Evolutionary conservation across 2,888 invertebrate genomes (phyloP), one percentile per base, ranked within the genome.

Genomic region (Lepidocyrtoides sp.): DNA sequence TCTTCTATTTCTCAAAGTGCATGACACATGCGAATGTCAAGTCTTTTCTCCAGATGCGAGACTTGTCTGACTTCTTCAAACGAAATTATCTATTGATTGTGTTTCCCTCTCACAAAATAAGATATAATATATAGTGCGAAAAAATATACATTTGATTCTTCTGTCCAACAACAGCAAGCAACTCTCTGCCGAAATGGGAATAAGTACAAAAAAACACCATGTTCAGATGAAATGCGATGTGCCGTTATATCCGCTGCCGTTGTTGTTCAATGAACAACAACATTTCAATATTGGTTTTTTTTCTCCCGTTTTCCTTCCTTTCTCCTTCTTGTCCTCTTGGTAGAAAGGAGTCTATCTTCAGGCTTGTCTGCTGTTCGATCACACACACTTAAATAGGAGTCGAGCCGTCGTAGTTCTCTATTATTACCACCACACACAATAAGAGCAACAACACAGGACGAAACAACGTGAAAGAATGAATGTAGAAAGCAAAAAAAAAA

Each of bases 1-100:
- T 75, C 44, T 51, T 23, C 36, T 69, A 48, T 84, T 57, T 57
- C 57, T 77, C 81, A 81, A 88, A 89, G 83, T 83, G 82, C 83
- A 89, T 83, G 89, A 89, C 89, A 89, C 89, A 83, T 83, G 83
- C 82, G 89, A 89, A 89, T 89, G 89, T 89, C 89, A 89, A 89
- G 83, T 83, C 82, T 41, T 88, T 88, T 88, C 89, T 89, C 75
- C 89, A 83, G 83, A 82, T 89, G 83, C 72, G 89, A 57, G 54
- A 26, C 20, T 63, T 41, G 26, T 10, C 60, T 82, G 44, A 3
- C 57, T 48, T 51, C 5, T 48, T 75, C 48, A 75, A 79, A 79
- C 51, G 54, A 75, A 75, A 69, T 69, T 26, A 69, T 69, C n/a
- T 36, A 14, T 32, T 36, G n/a, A 69, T 14, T 36, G 14, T 69